Evolutionary conservation across 2,113 vertebrate species (phyloP), one percentile per base, ranked within the genome.

Genomic region (Pterocles orientalis): DNA sequence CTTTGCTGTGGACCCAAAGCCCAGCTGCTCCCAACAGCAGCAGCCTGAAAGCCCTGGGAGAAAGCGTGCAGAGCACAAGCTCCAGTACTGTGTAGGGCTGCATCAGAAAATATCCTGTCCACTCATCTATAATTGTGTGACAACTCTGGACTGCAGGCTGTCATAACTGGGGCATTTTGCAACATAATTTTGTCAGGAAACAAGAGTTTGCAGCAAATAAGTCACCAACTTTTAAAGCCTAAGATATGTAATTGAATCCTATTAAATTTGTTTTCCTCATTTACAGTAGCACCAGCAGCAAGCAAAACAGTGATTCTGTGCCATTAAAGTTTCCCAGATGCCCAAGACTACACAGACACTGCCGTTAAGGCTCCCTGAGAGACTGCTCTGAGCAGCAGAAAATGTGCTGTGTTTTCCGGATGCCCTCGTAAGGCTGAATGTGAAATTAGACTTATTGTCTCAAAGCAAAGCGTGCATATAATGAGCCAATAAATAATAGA

Each of bases 221-320:
- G 10, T 61, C 72, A 72, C 47, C 51, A 83, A 86, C 18, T 73
- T 97, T 64, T 57, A 56, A 29, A 26, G 31, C 54, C 41, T 50
- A 65, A 93, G 70, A 60, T 58, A 75, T 84, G 47, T 77, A 73
- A 82, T 86, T 92, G 94, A 92, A 87, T 95, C 78, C 51, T 94
- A 53, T 91, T 94, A 87, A 82, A 79, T 91, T 90, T 92, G n/a
- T 90, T 96, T 95, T 87, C n/a, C 87, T 90, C 34, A 21, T 94
- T 95, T 89, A 29, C n/a, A 78, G 78, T 36, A 70, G 36, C n/a
- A 90, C 47, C 45, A 82, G 45, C 77, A 95, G 41, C 65, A 94
- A 95, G 78, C 9, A 71, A 51, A 95, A 60, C 65, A 79, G 65
- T 66, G 77, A 90, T 92, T 95, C 70, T 41, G 23, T 77, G 64